These are phyloP conservation scores for Hydractinia symbiolongicarpus DNA, from an alignment of 30 jellyfish, hydroid and myxozoan species.

Conservation along the genomic window DNA sequence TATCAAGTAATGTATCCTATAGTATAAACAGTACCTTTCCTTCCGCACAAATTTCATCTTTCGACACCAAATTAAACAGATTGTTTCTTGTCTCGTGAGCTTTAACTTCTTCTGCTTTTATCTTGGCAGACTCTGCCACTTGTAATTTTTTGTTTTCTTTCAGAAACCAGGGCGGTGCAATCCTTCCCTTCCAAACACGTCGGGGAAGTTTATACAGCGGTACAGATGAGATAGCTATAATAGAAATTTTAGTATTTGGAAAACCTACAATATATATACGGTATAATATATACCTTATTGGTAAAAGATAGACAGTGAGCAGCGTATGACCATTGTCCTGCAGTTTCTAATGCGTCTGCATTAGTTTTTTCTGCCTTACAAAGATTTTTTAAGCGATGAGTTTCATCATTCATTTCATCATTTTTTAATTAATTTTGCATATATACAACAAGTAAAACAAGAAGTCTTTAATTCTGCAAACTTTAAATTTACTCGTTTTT, in stretches of 20 bases:
- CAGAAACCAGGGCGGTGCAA: constrained; percentile 14
- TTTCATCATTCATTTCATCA: no score
- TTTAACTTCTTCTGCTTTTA: background rate
- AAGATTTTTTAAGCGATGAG: no score
- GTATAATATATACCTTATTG: background rate
- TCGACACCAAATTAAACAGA: constrained; percentile 5
- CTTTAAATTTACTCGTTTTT: no score
- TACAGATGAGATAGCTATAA: constrained; percentile 16
- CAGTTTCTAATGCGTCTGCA: background rate
- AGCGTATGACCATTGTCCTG: background rate
- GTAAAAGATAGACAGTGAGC: no score
- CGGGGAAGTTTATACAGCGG: constrained; percentile 24
- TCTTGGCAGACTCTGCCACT: background rate
- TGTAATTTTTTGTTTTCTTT: background rate
- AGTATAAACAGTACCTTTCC: no score
- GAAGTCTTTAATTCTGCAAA: no score
- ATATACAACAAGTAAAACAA: no score
- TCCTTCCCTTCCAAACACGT: constrained; percentile 9
- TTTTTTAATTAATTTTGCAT: no score
- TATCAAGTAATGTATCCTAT: no score
- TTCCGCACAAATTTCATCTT: background rate
- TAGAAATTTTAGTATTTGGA: background rate
- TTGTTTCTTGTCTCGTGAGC: background rate
- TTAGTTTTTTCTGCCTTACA: background rate
- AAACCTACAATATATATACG: background rate